Evolutionary conservation across 1,140 invertebrate genomes (phyloP).

Genomic region (Drosophila miranda): DNA sequence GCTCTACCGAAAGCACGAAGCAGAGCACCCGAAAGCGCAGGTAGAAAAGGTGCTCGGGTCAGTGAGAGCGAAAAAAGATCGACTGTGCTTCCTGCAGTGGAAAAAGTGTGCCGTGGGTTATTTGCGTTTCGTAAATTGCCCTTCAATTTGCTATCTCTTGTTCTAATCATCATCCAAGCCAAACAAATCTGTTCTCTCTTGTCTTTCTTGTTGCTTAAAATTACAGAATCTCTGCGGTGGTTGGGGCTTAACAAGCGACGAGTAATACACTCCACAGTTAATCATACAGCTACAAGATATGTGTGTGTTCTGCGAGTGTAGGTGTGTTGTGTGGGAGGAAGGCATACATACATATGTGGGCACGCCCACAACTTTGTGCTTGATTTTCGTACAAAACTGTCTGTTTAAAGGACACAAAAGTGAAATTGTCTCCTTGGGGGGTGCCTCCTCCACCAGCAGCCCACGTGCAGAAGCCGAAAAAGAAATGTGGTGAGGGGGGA

Average conservation of each 20-base stretch:
- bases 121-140: too few species aligned
- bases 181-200: too few species aligned
- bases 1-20: too few species aligned
- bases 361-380: constrained; percentile 52
- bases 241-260: too few species aligned
- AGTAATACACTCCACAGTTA: constrained; percentile 33
- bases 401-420: constrained; percentile 61
- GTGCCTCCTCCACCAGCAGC: background rate
- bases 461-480: constrained; percentile 20
- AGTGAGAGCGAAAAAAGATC: too few species aligned
- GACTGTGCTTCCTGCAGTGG: too few species aligned
- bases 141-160: background rate
- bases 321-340: background rate
- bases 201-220: too few species aligned
- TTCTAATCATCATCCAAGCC: too few species aligned
- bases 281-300: constrained; percentile 33
- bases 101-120: too few species aligned
- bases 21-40: too few species aligned
- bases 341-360: constrained; percentile 16
- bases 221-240: too few species aligned
- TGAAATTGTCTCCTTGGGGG: constrained; percentile 64
- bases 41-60: too few species aligned
- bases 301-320: background rate
- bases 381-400: constrained; percentile 55
- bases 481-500: constrained; percentile 1